Percentiles rank a stretch among this genome's conserved stretches.
Conservation (phyloP, 2,888 invertebrate species). For the Agrenia bidenticulata region DNA sequence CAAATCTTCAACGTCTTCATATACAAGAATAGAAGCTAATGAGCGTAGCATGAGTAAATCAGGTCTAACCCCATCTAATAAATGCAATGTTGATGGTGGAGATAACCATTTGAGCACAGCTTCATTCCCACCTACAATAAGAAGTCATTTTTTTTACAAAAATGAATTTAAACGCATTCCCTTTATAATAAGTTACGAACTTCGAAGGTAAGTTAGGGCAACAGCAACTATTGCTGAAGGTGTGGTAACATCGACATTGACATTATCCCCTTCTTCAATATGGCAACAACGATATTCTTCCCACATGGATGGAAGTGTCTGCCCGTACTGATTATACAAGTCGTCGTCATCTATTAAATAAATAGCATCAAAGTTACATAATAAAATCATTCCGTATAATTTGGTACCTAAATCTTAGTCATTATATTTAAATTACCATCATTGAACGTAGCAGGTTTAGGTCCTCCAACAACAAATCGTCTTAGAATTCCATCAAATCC, state of each 20-base stretch:
- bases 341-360: slow-evolving; percentile 44
- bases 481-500: slow-evolving; percentile 52
- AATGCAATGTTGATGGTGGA: slow-evolving; percentile 48
- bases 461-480: slow-evolving; percentile 52
- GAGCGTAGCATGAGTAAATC: slow-evolving; percentile 50
- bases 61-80: slow-evolving; percentile 51
- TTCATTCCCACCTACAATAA: slow-evolving; percentile 50
- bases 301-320: slow-evolving; percentile 51
- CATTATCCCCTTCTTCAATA: slow-evolving; percentile 53
- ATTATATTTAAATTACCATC: slow-evolving; percentile 16
- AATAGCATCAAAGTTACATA: not conserved
- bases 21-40: slow-evolving; percentile 49
- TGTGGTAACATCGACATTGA: slow-evolving; percentile 52
- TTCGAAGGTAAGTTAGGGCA: slow-evolving; percentile 49
- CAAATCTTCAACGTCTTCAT: slow-evolving; percentile 38
- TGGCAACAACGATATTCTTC: slow-evolving; percentile 53
- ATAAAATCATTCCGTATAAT: not conserved
- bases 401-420: not conserved
- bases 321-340: slow-evolving; percentile 45
- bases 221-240: slow-evolving; percentile 52
- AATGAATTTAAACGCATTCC: no score
- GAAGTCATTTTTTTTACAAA: not conserved
- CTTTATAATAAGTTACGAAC: slow-evolving; percentile 33
- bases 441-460: slow-evolving; percentile 44
- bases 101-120: slow-evolving; percentile 52